These are phyloP conservation scores for Melangyna quadrimaculata DNA, from an alignment of 2,888 invertebrate genomes.

Conservation along the genomic window DNA sequence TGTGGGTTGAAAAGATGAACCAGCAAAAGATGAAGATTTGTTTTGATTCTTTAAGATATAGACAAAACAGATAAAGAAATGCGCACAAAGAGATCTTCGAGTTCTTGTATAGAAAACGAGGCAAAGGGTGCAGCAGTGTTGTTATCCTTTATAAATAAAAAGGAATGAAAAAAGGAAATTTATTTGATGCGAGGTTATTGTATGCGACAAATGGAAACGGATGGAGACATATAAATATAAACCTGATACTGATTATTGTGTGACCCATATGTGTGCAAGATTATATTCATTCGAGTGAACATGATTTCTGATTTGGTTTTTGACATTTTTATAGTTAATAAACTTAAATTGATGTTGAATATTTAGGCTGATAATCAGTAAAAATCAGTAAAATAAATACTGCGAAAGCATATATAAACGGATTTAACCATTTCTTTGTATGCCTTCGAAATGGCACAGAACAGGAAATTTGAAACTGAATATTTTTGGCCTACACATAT, in stretches of 20 bases:
- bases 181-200: neutral
- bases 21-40: constrained; percentile 36
- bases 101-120: no score
- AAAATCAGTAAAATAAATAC: neutral
- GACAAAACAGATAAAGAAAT: neutral
- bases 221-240: constrained; percentile 11
- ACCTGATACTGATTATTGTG: constrained; percentile 12
- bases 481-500: no score
- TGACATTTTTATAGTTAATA: constrained; percentile 9
- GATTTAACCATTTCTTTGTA: no score
- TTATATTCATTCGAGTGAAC: neutral
- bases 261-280: constrained; percentile 12
- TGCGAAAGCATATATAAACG: no score
- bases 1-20: constrained; percentile 50
- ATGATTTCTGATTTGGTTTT: constrained; percentile 13
- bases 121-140: neutral
- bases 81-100: neutral
- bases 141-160: constrained; percentile 2
- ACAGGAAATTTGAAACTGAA: no score
- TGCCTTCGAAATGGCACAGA: no score
- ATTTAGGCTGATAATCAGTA: neutral
- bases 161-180: neutral
- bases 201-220: constrained; percentile 24
- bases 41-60: constrained; percentile 8
- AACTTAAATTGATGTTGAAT: neutral